A percentile compares a stretch with the other conserved stretches of the same genome.
Evolutionary conservation across 2,113 vertebrate genomes (phyloP).

Genomic region (Semicossyphus pulcher): DNA sequence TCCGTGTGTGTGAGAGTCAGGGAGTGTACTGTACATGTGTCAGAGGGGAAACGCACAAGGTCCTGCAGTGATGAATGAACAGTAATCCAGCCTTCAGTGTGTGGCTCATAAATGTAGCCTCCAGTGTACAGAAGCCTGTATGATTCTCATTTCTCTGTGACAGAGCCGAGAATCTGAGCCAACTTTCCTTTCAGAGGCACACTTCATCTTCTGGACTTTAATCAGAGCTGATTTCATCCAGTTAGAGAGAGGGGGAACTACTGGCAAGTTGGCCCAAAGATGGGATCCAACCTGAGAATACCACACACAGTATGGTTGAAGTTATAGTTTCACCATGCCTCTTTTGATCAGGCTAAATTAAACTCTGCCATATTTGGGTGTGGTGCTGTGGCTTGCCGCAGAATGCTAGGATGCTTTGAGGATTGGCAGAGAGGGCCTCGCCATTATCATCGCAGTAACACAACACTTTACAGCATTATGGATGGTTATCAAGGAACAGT

Average conservation of each 20-base stretch:
- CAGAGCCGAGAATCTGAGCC: slow-evolving; percentile 44
- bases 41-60: slow-evolving; percentile 48
- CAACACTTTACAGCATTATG: neutral
- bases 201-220: slow-evolving; percentile 41
- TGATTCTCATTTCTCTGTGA: slow-evolving; percentile 46
- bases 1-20: slow-evolving; percentile 11
- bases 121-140: slow-evolving; percentile 27
- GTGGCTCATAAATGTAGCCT: slow-evolving; percentile 56
- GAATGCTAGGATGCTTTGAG: neutral
- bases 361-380: neutral
- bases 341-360: neutral
- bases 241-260: neutral
- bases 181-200: slow-evolving; percentile 54
- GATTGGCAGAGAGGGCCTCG: neutral
- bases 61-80: slow-evolving; percentile 66
- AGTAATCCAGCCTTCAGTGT: slow-evolving; percentile 36
- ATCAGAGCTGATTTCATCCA: slow-evolving; percentile 35
- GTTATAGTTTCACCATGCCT: neutral
- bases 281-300: neutral
- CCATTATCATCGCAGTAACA: neutral
- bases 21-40: slow-evolving; percentile 7
- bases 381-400: too few species aligned
- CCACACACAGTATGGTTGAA: neutral
- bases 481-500: too few species aligned
- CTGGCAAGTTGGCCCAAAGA: neutral